Evolutionary conservation across 2,113 vertebrate genomes (phyloP).

Genomic region (Pachypanchax playfairii): DNA sequence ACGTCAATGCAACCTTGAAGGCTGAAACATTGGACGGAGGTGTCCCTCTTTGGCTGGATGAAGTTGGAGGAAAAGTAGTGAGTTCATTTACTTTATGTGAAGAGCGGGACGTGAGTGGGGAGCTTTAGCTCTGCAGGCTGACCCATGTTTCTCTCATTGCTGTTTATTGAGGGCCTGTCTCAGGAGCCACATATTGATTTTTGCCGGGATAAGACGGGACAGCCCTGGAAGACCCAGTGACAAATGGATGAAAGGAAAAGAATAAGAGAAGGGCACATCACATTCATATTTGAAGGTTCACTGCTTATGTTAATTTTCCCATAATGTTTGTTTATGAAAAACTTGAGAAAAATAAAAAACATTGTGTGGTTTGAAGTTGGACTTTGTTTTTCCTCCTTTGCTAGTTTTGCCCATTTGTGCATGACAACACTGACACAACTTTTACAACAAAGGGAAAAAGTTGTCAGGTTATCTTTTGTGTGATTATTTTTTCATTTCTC

Average conservation of each 20-base stretch:
- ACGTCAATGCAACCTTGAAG: constrained; percentile 54
- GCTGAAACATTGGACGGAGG: constrained; percentile 51
- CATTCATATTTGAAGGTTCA: constrained; percentile 40
- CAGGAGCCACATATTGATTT: constrained; percentile 75
- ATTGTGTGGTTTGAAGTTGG: constrained; percentile 11
- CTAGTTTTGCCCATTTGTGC: not conserved
- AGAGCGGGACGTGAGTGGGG: constrained; percentile 17
- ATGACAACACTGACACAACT: not conserved
- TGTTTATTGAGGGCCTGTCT: constrained; percentile 75
- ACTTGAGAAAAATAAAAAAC: constrained; percentile 13
- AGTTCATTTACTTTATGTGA: constrained; percentile 72
- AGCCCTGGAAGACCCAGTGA: constrained; percentile 69
- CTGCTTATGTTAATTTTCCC: constrained; percentile 48
- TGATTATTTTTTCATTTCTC: not conserved
- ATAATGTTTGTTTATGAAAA: constrained; percentile 15
- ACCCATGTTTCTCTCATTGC: constrained; percentile 67
- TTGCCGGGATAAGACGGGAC: constrained; percentile 75
- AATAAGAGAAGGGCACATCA: constrained; percentile 57
- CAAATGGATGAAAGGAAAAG: constrained; percentile 61
- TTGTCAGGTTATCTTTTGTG: not conserved
- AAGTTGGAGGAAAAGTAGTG: constrained; percentile 70
- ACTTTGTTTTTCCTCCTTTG: not conserved
- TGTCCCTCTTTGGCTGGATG: constrained; percentile 64
- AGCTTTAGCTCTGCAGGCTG: constrained; percentile 57
- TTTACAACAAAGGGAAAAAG: not conserved